Percentiles rank a stretch among this genome's conserved stretches.
Conservation (phyloP, 2,888 invertebrate species). For the Drosophila mercatorum region DNA sequence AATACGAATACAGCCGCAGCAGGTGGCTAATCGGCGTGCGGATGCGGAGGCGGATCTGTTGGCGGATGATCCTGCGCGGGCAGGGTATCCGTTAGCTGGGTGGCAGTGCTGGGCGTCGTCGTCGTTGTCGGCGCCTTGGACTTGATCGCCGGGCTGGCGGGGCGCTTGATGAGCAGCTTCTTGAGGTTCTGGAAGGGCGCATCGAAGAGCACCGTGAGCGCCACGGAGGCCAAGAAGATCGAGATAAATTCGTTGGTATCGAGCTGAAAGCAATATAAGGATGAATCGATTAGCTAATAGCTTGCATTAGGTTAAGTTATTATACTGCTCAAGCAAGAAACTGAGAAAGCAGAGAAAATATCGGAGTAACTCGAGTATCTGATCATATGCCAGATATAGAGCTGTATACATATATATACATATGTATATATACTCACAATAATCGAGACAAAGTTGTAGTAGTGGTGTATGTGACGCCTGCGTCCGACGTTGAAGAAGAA, state of each 20-base stretch:
- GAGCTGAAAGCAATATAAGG: slow-evolving; percentile 84
- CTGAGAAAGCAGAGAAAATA: too few species aligned
- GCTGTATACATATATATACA: too few species aligned
- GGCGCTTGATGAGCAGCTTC: slow-evolving; percentile 85
- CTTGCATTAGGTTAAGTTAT: too few species aligned
- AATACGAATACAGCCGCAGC: slow-evolving; percentile 30
- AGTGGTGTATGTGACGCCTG: slow-evolving; percentile 86
- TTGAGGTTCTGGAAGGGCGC: slow-evolving; percentile 89
- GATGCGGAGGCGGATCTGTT: slow-evolving; percentile 54
- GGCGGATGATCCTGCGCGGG: background rate
- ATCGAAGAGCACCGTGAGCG: slow-evolving; percentile 88
- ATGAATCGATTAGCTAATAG: background rate
- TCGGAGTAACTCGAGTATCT: too few species aligned
- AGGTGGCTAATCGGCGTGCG: slow-evolving; percentile 71
- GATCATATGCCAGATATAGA: too few species aligned
- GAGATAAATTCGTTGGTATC: slow-evolving; percentile 87
- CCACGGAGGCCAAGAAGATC: slow-evolving; percentile 86
- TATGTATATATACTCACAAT: slow-evolving; percentile 84
- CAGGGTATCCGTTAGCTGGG: background rate
- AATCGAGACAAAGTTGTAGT: slow-evolving; percentile 86
- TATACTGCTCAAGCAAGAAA: too few species aligned
- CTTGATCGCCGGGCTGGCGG: slow-evolving; percentile 23
- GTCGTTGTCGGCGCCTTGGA: slow-evolving; percentile 15
- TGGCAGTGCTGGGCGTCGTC: slow-evolving; percentile 41
- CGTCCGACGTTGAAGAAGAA: slow-evolving; percentile 89